Percentiles rank a stretch among this genome's conserved stretches.
phyloP scores from a whole-genome alignment of 2,113 vertebrate species.

The Hippopotamus amphibius region DNA sequence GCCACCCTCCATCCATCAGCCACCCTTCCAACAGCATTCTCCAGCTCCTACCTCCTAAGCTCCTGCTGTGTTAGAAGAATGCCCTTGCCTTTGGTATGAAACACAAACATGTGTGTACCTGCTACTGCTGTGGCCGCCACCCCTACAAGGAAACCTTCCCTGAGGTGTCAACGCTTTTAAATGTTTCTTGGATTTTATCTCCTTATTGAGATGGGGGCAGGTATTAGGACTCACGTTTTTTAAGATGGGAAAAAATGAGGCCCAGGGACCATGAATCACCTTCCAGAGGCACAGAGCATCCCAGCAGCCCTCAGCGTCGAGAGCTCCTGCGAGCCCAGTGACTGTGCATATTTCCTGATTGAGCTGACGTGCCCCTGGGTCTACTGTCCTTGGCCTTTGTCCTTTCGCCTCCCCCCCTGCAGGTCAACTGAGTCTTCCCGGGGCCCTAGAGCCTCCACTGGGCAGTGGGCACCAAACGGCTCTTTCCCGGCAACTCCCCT shows the following conservation, averaged over 20 bases:
- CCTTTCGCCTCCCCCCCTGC: neutral
- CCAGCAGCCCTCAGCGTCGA: neutral
- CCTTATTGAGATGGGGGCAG: neutral
- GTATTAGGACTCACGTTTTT: neutral
- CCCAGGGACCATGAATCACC: neutral
- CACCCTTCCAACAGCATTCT: neutral
- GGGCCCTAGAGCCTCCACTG: no score
- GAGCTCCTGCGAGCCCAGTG: rapidly evolving
- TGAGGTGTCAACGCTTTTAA: neutral
- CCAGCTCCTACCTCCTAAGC: neutral
- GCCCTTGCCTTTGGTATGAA: neutral
- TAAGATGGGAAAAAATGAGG: neutral
- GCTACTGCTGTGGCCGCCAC: neutral
- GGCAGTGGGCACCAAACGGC: neutral
- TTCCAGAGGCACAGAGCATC: neutral
- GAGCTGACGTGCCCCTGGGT: rapidly evolving
- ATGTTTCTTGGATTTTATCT: neutral
- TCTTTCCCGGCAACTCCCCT: neutral
- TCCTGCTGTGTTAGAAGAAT: neutral
- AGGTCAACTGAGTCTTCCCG: neutral
- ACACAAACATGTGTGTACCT: neutral
- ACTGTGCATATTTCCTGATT: rapidly evolving
- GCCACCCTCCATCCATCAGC: no score
- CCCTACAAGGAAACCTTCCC: neutral
- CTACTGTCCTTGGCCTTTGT: neutral